phyloP scores from a whole-genome alignment of 2,113 vertebrate species.

The Mystacornis crossleyi region DNA sequence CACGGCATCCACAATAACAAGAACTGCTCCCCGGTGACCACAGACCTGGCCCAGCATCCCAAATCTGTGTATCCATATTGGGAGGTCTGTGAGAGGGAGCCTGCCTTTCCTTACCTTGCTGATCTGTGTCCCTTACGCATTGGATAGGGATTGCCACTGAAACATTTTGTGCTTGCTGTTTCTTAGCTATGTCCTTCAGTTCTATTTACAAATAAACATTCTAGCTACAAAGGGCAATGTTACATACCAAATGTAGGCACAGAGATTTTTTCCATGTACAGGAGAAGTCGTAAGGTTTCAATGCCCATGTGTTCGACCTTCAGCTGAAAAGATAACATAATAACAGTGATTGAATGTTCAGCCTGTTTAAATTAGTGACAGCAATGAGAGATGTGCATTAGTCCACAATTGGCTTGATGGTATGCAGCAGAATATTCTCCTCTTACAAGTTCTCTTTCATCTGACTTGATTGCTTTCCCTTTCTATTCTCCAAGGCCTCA shows the following conservation, averaged over 20 bases:
- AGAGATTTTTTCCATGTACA: not conserved
- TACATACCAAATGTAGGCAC: not conserved
- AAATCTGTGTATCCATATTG: not conserved
- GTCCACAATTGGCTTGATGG: not conserved
- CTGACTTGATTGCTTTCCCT: conserved; percentile 40
- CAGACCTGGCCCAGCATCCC: not conserved
- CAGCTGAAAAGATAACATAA: conserved; percentile 15
- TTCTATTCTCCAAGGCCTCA: not conserved
- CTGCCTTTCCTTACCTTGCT: not conserved
- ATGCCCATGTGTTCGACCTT: not conserved
- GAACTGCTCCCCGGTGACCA: not conserved
- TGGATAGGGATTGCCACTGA: not conserved
- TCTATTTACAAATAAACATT: not conserved
- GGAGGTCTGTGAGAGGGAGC: not conserved
- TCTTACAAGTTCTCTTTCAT: conserved; percentile 19
- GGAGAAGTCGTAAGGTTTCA: not conserved
- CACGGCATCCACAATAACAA: not conserved
- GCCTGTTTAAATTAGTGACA: conserved; percentile 44
- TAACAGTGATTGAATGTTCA: conserved; percentile 10
- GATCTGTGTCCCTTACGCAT: not conserved
- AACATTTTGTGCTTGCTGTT: not conserved
- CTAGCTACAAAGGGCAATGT: not conserved
- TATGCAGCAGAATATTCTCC: conserved; percentile 34
- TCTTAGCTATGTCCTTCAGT: not conserved
- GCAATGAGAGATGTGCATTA: conserved; percentile 39